Base-by-base conservation (phyloP, 1,140 invertebrate species). In the Colletes latitarsis region DNA sequence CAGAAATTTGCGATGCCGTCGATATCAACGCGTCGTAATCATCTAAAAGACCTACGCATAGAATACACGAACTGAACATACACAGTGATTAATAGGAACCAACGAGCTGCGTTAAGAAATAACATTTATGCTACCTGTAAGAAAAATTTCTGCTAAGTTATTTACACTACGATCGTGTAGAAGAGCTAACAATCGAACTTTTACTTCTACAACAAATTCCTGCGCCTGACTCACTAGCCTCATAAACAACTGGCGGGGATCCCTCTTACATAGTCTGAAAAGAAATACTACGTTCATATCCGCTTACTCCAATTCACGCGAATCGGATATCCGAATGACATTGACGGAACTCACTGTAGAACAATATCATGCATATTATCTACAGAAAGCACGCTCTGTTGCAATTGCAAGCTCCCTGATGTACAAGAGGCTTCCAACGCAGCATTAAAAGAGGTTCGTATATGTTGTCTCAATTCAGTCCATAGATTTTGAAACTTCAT, bases 121-220 rank as follows among this genome's bases (percentile, higher is more conserved):
- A 66, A 15, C 57, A 46, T 87, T 88, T 77, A 89, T 87, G 89
- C 89, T 90, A 94, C 94, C 92, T 75, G 92, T 93, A 71, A 94
- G 89, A 90, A 95, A 95, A 82, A 94, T 89, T 90, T 92, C 94
- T 87, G 91, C 94, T 89, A 94, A 93, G 82, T 93, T 94, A 67
- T 95, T 92, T 83, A 94, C 82, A 58, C 90, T 92, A 88, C 87
- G 88, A 86, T 94, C 91, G 62, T 93, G 86, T 57, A 94, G 77
- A 70, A 94, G 93, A 83, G 94, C 93, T 57, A 95, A 91, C 55
- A 96, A 93, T 77, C 94, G 92, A 81, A 95, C 94, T 90, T 95
- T 96, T 74, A 95, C 94, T 88, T 95, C 95, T 69, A 95, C 94
- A 67, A 96, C 94, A 89, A 95, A 95, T 84, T 96, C 95, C 81